Evolutionary conservation across 2,113 vertebrate species (phyloP), one percentile per base, ranked within the genome.

Genomic region (Dipodomys stephensi): DNA sequence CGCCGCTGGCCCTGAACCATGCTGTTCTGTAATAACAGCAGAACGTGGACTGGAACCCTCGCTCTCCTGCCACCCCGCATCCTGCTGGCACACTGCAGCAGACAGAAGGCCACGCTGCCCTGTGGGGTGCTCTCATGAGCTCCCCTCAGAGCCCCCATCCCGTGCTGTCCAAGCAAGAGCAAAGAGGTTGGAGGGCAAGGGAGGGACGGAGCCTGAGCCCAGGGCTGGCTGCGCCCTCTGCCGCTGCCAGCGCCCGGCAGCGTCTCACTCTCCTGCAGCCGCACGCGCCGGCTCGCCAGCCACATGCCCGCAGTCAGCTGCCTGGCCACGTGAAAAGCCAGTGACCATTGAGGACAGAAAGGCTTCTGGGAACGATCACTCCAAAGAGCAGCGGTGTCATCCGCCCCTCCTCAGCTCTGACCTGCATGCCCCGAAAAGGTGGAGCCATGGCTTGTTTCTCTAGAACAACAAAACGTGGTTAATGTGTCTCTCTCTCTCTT

Each of bases 401-500:
- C 60, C 7, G 22, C 16, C 20, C 3, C 35, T 22, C 53, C 74
- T 39, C 35, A 81, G 11, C 79, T 72, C 86, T 94, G 83, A 95
- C 77, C 83, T 87, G 44, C 81, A n/a, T 88, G 88, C 27, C 35
- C 88, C 72, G 82, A 90, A 73, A 80, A 88, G 92, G 76, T 69
- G 57, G 49, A 95, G 60, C 82, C 27, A 16, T 0, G 53, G 64
- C 79, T 81, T 93, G 53, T 93, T 81, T 35, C 88, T 86, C 79
- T 90, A 80, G 84, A 92, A 94, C 90, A 90, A 90, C 92, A 94
- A 91, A 93, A 74, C 68, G 88, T 49, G 92, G 88, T 93, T 96
- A 86, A 86, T 77, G n/a, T 77, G 79, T 93, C 64, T 39, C 4
- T 39, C 4, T 39, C 39, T 39, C 39, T 39, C 5, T 39, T 39